A percentile compares a stretch with the other conserved stretches of the same genome.
These are phyloP conservation scores for Branchinecta sandiegonensis DNA, from an alignment of 2,888 invertebrate genomes.

Conservation along the genomic window DNA sequence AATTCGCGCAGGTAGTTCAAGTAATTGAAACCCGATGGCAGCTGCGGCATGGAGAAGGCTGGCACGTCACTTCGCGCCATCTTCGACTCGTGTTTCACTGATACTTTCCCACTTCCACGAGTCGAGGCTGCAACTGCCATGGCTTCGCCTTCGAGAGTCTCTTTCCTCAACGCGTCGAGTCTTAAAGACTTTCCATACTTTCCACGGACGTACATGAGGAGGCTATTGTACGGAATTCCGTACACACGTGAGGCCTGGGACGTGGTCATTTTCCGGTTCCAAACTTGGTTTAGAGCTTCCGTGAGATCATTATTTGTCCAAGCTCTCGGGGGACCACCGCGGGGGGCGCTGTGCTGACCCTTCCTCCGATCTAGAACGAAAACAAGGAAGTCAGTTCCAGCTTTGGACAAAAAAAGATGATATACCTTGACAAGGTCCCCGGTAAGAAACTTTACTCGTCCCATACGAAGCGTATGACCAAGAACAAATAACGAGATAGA, in stretches of 20 bases:
- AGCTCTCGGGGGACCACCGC: constrained; percentile 76
- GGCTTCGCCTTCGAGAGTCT: constrained; percentile 55
- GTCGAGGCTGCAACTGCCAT: constrained; percentile 24
- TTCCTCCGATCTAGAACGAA: constrained; percentile 47
- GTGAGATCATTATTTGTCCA: constrained; percentile 86
- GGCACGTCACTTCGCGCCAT: background rate
- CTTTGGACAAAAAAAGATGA: no score
- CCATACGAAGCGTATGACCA: no score
- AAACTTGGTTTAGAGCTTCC: constrained; percentile 79
- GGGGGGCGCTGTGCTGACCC: constrained; percentile 77
- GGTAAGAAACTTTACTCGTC: no score
- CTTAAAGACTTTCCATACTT: constrained; percentile 86
- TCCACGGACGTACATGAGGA: constrained; percentile 79
- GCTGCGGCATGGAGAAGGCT: background rate
- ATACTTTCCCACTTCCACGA: constrained; percentile 11
- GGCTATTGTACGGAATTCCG: constrained; percentile 82
- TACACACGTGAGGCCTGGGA: constrained; percentile 79
- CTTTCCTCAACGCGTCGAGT: constrained; percentile 69
- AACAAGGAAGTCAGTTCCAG: no score
- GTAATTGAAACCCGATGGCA: constrained; percentile 36
- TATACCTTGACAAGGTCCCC: no score
- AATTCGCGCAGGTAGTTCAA: constrained; percentile 73
- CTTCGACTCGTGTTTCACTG: background rate
- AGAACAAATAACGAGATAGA: no score
- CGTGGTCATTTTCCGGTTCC: constrained; percentile 89